A percentile compares a stretch with the other conserved stretches of the same genome.
Conservation (phyloP, 2,888 invertebrate species). For the Andricus curvator region DNA sequence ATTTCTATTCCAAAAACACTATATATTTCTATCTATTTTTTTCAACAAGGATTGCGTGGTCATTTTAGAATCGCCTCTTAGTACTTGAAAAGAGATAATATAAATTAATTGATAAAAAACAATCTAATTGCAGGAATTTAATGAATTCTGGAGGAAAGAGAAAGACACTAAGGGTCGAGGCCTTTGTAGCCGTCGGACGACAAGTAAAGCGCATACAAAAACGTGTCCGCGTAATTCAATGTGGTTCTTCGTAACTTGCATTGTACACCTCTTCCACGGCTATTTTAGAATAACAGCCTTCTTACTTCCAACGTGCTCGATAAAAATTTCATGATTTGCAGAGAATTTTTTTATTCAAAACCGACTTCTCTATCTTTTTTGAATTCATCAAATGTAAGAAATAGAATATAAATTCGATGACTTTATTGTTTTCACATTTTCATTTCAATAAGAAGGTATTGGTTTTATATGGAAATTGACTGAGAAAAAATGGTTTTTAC, state of each 20-base stretch:
- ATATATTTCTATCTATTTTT: not conserved
- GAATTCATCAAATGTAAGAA: not conserved
- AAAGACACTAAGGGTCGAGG: conserved; percentile 5
- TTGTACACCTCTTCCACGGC: not conserved
- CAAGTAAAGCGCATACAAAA: conserved; percentile 9
- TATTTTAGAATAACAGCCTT: not conserved
- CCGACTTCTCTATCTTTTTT: not conserved
- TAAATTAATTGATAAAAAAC: not conserved
- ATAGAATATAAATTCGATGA: not conserved
- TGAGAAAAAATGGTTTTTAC: too few relatives aligned
- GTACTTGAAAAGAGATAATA: not conserved
- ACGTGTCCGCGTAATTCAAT: conserved; percentile 41
- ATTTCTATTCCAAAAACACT: not conserved
- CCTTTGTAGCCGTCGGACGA: conserved; percentile 33
- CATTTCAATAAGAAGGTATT: too few relatives aligned
- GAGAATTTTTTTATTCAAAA: not conserved
- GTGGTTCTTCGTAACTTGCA: conserved; percentile 13
- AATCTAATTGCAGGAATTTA: not conserved
- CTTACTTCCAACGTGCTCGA: not conserved
- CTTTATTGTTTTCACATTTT: too few relatives aligned
- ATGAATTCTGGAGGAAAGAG: not conserved
- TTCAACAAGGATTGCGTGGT: not conserved
- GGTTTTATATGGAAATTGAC: too few relatives aligned
- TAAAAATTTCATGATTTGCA: not conserved
- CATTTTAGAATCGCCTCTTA: not conserved